Base-by-base conservation (phyloP, 2,113 vertebrate species). In the Perca fluviatilis region DNA sequence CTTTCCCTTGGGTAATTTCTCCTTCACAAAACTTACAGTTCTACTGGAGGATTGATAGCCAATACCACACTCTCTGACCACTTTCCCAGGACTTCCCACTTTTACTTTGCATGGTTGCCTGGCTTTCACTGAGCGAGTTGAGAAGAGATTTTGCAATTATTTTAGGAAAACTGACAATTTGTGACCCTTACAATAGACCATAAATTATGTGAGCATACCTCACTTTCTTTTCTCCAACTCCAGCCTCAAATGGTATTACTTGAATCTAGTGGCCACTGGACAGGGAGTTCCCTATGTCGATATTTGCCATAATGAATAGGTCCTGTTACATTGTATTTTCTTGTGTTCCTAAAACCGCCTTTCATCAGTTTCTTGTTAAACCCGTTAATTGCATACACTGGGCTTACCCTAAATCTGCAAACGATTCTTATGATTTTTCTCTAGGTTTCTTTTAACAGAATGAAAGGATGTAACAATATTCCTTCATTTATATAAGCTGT, bases 311-410 rank as follows among this genome's bases (percentile, higher is more conserved):
- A 68, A 84, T 86, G 80, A 92, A 79, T 85, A 89, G 80, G 56
- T 83, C 56, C 82, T 91, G 82, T 90, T 87, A 82, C 69, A 69
- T 85, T 85, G 78, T 79, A 79, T 62, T 89, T 23, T 53, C 16
- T 19, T 64, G 25, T 15, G 76, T 78, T 85, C 66, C 79, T 72
- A 53, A 80, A 85, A 80, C 57, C 69, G 60, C 21, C 18, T 83
- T 74, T 78, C 11, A 43, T 30, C 78, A 75, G 40, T 76, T 77
- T 80, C 62, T 61, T 36, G 46, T 79, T 88, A 74, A 75, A 73
- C 72, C 63, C 27, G 18, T 66, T 78, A 58, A 75, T 90, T 92
- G 78, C 82, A 57, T 60, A 25, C 61, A 79, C 53, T 70, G 36
- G 75, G 64, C 46, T 77, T 80, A 76, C 25, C n/a, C 70, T 64